Evolutionary conservation across 1,140 invertebrate genomes (phyloP), one percentile per base, ranked within the genome.

Genomic region (Leptestheria dahalacensis): DNA sequence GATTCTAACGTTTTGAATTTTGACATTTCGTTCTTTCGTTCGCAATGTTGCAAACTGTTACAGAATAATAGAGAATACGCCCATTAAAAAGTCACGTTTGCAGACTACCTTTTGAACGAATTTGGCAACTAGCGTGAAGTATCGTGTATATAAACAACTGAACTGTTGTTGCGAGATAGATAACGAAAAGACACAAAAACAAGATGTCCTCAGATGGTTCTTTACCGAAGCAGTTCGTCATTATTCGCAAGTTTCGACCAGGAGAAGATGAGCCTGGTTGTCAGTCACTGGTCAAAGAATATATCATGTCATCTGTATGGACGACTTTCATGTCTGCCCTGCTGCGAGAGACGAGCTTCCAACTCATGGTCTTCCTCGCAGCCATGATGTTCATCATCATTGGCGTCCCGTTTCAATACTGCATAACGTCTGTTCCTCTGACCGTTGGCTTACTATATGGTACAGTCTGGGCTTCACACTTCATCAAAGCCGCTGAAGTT

Each of bases 341-440:
- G 2, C 70, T 72, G 1, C 71, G 73, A 59, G 76, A 78, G 66
- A 66, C 75, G 29, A 75, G 71, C 2, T 77, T 76, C 51, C 73
- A 77, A 64, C 51, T 72, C 1, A 74, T 77, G 64, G 71, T 78
- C 29, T 60, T 78, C 9, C 62, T 70, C 49, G 70, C 75, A 21
- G 76, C 76, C 10, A 66, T 78, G 18, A 71, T 75, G 71, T 78
- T 77, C 41, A 76, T 78, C 23, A 75, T 77, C 56, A 69, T 78
- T 58, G 76, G 75, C n/a, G 64, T 78, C 20, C 75, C 75, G 4
- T 69, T 78, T 3, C 70, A 69, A 0, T 63, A 73, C 63, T 78
- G 75, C 50, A 26, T 76, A 2, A 41, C 69, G 2, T 69, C 74
- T 0, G 68, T 78, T 52, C 77, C 77, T 0, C 47, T 72, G 15